Evolutionary conservation across 2,113 vertebrate genomes (phyloP), one percentile per base, ranked within the genome.

Genomic region (Phodopus roborovskii): DNA sequence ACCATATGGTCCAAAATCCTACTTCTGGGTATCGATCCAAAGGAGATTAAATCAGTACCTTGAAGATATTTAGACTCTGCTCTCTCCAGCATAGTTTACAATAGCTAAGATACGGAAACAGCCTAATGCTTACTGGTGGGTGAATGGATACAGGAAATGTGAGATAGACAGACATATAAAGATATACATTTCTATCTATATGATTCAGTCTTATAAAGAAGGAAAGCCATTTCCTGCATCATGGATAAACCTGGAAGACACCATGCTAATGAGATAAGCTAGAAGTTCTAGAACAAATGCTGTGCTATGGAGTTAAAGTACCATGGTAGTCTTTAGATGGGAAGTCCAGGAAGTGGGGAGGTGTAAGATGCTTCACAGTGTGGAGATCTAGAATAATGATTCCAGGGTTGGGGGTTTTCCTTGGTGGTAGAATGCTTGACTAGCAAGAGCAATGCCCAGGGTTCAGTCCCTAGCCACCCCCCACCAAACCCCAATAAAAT

Each of bases 1-100:
- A 81, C 92, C 74, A 81, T 87, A 74, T 68, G 88, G 92, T 58
- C 82, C 74, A 74, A n/a, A 66, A 45, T 90, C 45, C 39, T 56
- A 48, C 73, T 74, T 66, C 81, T 93, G 87, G 45, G n/a, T 90
- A 33, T 74, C 13, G 28, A 73, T 90, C 56, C 45, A 74, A 85
- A 81, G 56, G 73, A 81, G 73, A 91, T 93, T 81, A 90, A 85
- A 71, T 88, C 90, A 68, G 12, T 42, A 12, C 36, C 73, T 93
- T 7, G 45, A 45, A 91, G 45, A 4, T 66, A 45, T 56, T 58
- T 81, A 82, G 12, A 87, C 30, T 24, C 56, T 68, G n/a, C 71
- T 90, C 64, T 17, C 24, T 15, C 12, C n/a, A 93, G 16, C 45
- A 33, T 17, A 26, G 42, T 86, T 20, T 20, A 53, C 58, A 88